phyloP scores from a whole-genome alignment of 2,888 invertebrate species.

The Embidobia sp. region DNA sequence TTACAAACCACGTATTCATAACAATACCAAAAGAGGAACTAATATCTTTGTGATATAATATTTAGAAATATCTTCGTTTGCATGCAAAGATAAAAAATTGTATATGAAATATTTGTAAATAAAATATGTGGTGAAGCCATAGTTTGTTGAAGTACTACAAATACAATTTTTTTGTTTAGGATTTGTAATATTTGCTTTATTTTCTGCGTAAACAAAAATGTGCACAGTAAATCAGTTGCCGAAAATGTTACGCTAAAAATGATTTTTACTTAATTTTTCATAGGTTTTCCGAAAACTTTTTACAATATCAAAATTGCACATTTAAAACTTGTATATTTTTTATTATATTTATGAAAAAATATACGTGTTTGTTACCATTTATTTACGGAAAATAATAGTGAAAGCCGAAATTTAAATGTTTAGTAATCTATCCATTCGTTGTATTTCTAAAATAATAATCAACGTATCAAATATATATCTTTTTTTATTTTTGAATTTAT shows the following conservation, averaged over 20 bases:
- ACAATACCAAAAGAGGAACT: conserved; percentile 20
- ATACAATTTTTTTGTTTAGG: conserved; percentile 6
- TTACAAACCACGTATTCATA: conserved; percentile 1
- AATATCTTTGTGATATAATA: conserved; percentile 20
- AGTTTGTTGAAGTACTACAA: conserved; percentile 24
- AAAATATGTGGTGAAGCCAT: conserved; percentile 27
- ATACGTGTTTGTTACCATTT: too few species aligned
- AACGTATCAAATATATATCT: too few species aligned
- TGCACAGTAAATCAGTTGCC: conserved; percentile 19
- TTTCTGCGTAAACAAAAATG: conserved; percentile 23
- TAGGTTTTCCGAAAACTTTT: too few species aligned
- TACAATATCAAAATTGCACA: too few species aligned
- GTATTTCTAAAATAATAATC: too few species aligned
- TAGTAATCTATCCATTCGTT: too few species aligned
- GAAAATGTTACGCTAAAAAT: conserved; percentile 4
- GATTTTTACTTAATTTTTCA: not conserved
- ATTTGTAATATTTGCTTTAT: conserved; percentile 6
- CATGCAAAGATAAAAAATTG: conserved; percentile 16
- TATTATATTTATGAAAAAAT: too few species aligned
- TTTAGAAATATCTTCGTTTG: conserved; percentile 8
- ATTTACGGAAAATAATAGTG: too few species aligned
- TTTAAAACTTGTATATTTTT: too few species aligned
- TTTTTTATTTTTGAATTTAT: too few species aligned
- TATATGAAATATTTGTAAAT: conserved; percentile 39
- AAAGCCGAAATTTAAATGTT: too few species aligned